Evolutionary conservation across 2,888 invertebrate genomes (phyloP), one percentile per base, ranked within the genome.

Genomic region (Anagyrus pseudococci): DNA sequence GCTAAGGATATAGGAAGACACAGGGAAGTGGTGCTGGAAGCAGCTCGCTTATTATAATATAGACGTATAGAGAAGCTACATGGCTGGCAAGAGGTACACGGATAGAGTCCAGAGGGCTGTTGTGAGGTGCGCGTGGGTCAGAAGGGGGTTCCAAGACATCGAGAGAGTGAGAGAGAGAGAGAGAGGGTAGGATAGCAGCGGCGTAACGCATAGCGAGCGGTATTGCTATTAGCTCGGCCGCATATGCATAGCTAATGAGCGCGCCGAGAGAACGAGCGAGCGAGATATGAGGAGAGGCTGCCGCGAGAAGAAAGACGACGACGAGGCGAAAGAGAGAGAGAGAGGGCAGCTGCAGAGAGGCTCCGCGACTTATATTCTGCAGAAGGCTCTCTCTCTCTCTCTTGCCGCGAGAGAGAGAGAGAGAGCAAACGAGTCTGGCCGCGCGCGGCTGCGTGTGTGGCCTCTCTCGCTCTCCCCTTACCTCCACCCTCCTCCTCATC

Each of bases 181-280:
- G n/a, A n/a, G n/a, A n/a, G n/a, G n/a, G n/a, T n/a, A n/a, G n/a
- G n/a, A n/a, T n/a, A n/a, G n/a, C n/a, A n/a, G n/a, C 17, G 29
- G 22, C n/a, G n/a, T n/a, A n/a, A n/a, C n/a, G n/a, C n/a, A n/a
- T n/a, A n/a, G 33, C 33, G 33, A 37, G 13, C 4, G 15, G n/a
- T n/a, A n/a, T n/a, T n/a, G n/a, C n/a, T n/a, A n/a, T n/a, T n/a
- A 44, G 22, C 10, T 20, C 10, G 44, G 50, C 15, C 26, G 26
- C 6, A 33, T 55, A 59, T 66, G 62, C 62, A 66, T 66, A 58
- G 62, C 62, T 56, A 66, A 66, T 58, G 65, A 48, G 49, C 23
- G 15, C 22, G 10, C 20, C 43, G n/a, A 20, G 29, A 25, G 29
- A 29, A 43, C 61, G 54, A 60, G 53, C 15, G 29, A 26, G 19